Evolutionary conservation across 2,113 vertebrate species (phyloP).

Genomic region (Archilochus colubris): DNA sequence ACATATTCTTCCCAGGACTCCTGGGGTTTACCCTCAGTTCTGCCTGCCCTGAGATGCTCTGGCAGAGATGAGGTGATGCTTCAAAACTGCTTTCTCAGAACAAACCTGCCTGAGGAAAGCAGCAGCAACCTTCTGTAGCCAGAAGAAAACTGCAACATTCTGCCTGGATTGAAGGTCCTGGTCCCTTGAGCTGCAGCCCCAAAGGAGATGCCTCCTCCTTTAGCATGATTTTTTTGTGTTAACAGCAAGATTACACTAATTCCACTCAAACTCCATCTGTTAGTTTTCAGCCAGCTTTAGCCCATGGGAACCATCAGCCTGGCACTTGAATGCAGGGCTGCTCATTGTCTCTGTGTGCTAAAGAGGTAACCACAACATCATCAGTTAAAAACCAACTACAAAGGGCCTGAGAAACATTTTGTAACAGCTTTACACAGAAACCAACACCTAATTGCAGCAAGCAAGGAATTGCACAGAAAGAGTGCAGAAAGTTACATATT

Average conservation of each 20-base stretch:
- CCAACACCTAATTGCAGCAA: neutral
- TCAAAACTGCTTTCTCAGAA: neutral
- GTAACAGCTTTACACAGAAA: neutral
- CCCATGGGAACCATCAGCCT: neutral
- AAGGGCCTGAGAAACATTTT: neutral
- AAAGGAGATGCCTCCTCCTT: neutral
- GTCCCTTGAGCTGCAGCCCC: neutral
- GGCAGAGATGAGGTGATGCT: neutral
- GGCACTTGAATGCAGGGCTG: neutral
- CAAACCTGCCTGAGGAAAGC: neutral
- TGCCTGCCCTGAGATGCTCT: neutral
- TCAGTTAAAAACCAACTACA: neutral
- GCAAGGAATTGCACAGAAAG: neutral
- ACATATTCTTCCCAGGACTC: neutral
- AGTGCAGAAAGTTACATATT: no score
- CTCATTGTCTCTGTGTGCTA: neutral
- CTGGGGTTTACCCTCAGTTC: neutral
- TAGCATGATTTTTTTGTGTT: neutral
- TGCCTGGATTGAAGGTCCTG: neutral
- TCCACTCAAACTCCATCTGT: neutral
- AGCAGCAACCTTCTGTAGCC: neutral
- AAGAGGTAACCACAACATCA: neutral
- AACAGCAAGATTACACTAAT: neutral
- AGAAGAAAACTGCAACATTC: neutral
- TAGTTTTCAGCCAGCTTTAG: neutral